Percentiles rank a stretch among this genome's conserved stretches.
Evolutionary conservation across 1,140 invertebrate species (phyloP).

Genomic region (Diorhabda elongata): DNA sequence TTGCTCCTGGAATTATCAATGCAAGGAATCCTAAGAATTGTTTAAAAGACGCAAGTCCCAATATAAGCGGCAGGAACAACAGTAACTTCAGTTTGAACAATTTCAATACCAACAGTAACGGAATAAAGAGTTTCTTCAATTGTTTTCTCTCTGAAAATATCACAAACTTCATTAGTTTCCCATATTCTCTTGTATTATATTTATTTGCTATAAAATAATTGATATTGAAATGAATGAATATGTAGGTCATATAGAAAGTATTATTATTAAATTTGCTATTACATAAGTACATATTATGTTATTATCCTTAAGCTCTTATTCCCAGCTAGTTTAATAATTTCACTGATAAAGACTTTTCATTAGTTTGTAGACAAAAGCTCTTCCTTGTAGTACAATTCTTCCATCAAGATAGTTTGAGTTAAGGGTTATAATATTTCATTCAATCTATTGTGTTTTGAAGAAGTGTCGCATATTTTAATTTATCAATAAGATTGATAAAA

Average conservation of each 20-base stretch:
- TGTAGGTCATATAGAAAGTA: neutral
- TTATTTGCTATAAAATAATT: neutral
- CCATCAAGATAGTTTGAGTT: no score
- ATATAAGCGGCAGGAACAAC: constrained; percentile 72
- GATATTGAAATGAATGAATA: neutral
- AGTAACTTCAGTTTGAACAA: constrained; percentile 79
- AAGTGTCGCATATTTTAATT: no score
- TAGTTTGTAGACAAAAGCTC: no score
- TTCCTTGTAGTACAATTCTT: no score
- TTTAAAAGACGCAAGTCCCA: constrained; percentile 77
- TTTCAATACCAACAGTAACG: constrained; percentile 73
- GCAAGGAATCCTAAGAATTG: constrained; percentile 75
- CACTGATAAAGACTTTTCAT: no score
- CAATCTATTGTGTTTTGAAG: no score
- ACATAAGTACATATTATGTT: no score
- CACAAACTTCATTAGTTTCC: neutral
- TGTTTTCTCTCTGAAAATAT: constrained; percentile 64
- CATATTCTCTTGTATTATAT: neutral
- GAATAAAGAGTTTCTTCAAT: constrained; percentile 76
- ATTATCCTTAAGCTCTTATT: no score
- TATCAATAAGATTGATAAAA: no score
- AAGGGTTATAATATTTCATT: no score
- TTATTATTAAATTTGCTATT: no score
- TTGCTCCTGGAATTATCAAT: constrained; percentile 65
- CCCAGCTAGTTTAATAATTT: no score